A percentile compares a stretch with the other conserved stretches of the same genome.
These are phyloP conservation scores for Cebidichthys violaceus DNA, from an alignment of 2,113 vertebrate species.

Conservation along the genomic window DNA sequence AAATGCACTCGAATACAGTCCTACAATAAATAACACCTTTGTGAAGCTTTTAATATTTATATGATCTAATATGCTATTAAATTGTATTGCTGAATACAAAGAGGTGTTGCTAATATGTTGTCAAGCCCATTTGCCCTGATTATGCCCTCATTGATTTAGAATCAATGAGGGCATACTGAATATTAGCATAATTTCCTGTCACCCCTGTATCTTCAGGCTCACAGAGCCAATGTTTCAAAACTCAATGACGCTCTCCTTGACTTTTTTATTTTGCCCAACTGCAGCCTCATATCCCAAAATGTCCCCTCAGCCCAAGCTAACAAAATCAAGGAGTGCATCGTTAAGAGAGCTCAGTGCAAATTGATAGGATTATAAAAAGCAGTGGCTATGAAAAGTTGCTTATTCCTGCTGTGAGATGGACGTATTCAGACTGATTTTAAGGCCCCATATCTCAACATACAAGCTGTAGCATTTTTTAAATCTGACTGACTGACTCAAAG, in stretches of 20 bases:
- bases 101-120: conserved; percentile 3
- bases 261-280: not conserved
- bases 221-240: not conserved
- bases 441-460: not conserved
- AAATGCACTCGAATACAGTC: not conserved
- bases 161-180: not conserved
- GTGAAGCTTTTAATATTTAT: not conserved
- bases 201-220: conserved; percentile 6
- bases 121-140: not conserved
- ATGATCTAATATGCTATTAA: not conserved
- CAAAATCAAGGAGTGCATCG: not conserved
- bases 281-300: not conserved
- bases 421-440: conserved; percentile 4
- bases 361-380: not conserved
- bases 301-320: not conserved
- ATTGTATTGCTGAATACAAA: not conserved
- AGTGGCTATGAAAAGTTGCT: not conserved
- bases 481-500: not conserved
- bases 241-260: conserved; percentile 20
- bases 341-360: not conserved
- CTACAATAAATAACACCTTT: not conserved
- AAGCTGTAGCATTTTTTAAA: not conserved
- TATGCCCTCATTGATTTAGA: no score
- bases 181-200: conserved; percentile 18
- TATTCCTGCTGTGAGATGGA: not conserved